Evolutionary conservation across 2,888 invertebrate species (phyloP), one percentile per base, ranked within the genome.

Genomic region (Sesia apiformis): DNA sequence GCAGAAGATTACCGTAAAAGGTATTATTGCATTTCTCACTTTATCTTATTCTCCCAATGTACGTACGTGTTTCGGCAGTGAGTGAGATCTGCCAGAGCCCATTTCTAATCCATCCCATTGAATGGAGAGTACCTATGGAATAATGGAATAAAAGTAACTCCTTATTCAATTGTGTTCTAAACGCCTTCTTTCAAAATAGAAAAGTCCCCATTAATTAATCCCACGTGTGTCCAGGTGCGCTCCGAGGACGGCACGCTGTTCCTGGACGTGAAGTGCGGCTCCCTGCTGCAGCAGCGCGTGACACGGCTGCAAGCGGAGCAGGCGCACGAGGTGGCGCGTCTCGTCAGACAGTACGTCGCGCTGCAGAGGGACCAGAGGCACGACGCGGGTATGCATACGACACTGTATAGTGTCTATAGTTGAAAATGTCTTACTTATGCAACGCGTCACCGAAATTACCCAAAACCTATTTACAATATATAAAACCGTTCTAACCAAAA

Each of bases 221-320:
- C 52, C 4, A 43, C 52, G 23, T 53, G 4, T 8, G 4, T n/a
- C 1, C 73, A 92, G 92, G 94, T 94, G 40, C 92, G 97, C 60
- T 96, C 96, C 0, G 97, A 97, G 72, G 97, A 97, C 78, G 97
- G 97, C 61, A 94, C 96, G 1, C 90, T 98, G 58, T 97, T 88
- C 87, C 91, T 99, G 79, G 98, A 99, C 88, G 96, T 99, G 94
- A 98, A 98, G 84, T 96, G 97, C 73, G 98, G 98, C 41, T 98
- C 98, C 75, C 90, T 98, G 73, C 95, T 98, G 93, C 97, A 97
- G 79, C 98, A 98, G 86, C 93, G 97, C 65, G 97, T 98, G 69
- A 97, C 97, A 59, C 92, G 98, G 66, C 93, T 99, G 65, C 98
- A 98, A 80, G 99, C 98, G 0, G 98, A 98, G 84, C 96, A 99